Evolutionary conservation across 2,888 invertebrate genomes (phyloP), one percentile per base, ranked within the genome.

Genomic region (Mimachlamys varia): DNA sequence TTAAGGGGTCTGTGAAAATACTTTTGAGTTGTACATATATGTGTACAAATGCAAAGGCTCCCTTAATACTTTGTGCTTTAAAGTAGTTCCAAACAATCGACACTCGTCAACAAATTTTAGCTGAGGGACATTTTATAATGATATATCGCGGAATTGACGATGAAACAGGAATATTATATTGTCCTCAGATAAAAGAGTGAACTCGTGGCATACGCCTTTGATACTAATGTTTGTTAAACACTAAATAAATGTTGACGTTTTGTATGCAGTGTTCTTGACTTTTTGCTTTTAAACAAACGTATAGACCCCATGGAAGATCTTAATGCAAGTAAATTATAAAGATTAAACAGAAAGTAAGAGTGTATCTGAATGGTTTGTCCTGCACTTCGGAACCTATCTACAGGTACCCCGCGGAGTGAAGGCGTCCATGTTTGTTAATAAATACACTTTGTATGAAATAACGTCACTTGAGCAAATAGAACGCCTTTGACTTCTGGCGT

Each of bases 211-310:
- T 12, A 22, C 27, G 33, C 76, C 76, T 76, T 76, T 76, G 76
- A 76, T 76, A 76, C 76, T 76, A 33, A 76, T 76, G 33, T 76
- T 76, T 76, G 76, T 33, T 27, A 76, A 76, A 76, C 76, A 33
- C 33, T 76, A 76, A 76, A 76, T 76, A 76, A 76, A 76, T 76
- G 76, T 76, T 76, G 76, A 76, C 76, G 76, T 76, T 76, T 33
- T 76, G 76, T 76, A 33, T 76, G 76, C 76, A 76, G 76, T 76
- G 76, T 76, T 76, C 76, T 76, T 76, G 76, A 76, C 76, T 76
- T 76, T 76, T 76, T 76, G 13, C 76, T 76, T 76, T 76, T 76
- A 76, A 76, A 76, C 33, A 76, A 33, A 5, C 33, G 76, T 76
- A 76, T 27, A 33, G 76, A 76, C 76, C 76, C 76, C 76, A 76